Evolutionary conservation across 1,140 invertebrate species (phyloP), one percentile per base, ranked within the genome.

Genomic region (Ruditapes philippinarum): DNA sequence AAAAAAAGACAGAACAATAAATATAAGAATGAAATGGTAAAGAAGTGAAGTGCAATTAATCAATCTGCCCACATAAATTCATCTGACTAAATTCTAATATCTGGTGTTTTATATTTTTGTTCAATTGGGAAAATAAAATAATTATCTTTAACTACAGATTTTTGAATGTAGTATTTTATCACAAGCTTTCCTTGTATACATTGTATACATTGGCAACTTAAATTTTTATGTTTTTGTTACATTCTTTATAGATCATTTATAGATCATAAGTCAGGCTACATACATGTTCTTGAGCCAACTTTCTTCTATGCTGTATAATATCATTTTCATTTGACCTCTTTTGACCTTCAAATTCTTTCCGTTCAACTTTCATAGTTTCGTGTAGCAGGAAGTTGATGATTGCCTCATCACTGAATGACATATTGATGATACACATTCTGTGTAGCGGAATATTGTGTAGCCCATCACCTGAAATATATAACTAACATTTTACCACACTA

Each of bases 311-410:
- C 25, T 93, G 91, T 22, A 95, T 93, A 33, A 96, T 93, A 85
- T 95, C 95, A 86, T 92, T 94, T 70, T 95, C 95, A 88, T 95
- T 95, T 9, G 95, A 95, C 28, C 94, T 80, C 70, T 91, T 92
- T 88, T 96, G 95, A 57, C 92, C 94, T 62, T 95, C 95, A 92
- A 95, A 95, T 70, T 96, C 95, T 62, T 94, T 94, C 36, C 93
- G 86, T 65, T 96, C 95, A 11, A 95, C 89, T 65, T 92, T 92
- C 94, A 96, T 94, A 1, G 95, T 95, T 60, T 95, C 93, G 74
- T 79, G 91, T 54, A 95, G 89, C 11, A 96, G 90, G 14, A 89
- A 89, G 90, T 95, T 93, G 76, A 95, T 94, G 57, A 95, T 93
- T 28, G 93, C 94, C 42, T 96, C 95, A 78, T 95, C 94, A 89